Evolutionary conservation across 2,797 vertebrate genomes (phyloP).

Genomic region (Peromyscus melanophrys): DNA sequence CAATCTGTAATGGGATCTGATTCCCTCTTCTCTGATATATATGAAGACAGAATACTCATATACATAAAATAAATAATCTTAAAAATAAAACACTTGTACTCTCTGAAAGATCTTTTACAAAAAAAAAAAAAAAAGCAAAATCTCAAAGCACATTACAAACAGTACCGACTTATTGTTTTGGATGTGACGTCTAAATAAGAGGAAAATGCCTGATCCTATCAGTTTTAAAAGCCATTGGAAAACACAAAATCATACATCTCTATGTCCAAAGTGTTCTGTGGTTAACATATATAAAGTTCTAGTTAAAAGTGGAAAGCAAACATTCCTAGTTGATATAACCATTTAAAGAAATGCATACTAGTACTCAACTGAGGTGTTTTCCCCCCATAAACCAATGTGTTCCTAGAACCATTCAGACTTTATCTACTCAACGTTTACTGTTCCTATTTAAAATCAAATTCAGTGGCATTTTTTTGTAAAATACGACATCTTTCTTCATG

Average conservation of each 20-base stretch:
- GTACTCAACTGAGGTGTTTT: background rate
- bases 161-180: slow-evolving; percentile 46
- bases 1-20: background rate
- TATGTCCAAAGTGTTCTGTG: slow-evolving; percentile 28
- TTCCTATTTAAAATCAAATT: slow-evolving; percentile 56
- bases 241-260: slow-evolving; percentile 48
- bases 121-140: slow-evolving; percentile 48
- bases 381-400: slow-evolving; percentile 51
- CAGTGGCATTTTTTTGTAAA: background rate
- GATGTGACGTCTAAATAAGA: slow-evolving; percentile 15
- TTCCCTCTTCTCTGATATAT: background rate
- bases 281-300: slow-evolving; percentile 46
- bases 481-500: background rate
- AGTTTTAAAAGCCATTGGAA: slow-evolving; percentile 41
- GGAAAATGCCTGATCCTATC: background rate
- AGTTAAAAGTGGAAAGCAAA: slow-evolving; percentile 79
- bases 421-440: background rate
- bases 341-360: slow-evolving; percentile 72
- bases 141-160: slow-evolving; percentile 54
- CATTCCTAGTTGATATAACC: slow-evolving; percentile 60
- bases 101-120: slow-evolving; percentile 56
- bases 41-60: background rate
- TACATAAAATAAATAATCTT: background rate
- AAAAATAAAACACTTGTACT: background rate
- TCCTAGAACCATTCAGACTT: slow-evolving; percentile 1